Percentiles rank a stretch among this genome's conserved stretches.
Evolutionary conservation across 2,888 invertebrate species (phyloP).

Genomic region (Netelia virgata): DNA sequence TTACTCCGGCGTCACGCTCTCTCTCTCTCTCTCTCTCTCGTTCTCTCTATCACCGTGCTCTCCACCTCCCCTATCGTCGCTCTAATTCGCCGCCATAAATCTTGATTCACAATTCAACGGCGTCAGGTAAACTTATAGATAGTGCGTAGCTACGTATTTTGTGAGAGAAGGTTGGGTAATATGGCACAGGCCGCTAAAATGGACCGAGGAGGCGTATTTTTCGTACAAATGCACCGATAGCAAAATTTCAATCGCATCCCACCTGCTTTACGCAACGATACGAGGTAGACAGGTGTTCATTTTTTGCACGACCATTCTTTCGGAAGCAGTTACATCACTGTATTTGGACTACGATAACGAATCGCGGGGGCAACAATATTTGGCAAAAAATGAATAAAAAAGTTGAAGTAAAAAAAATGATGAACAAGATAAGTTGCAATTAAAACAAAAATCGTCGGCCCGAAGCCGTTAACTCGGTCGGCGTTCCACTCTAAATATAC

Average conservation of each 20-base stretch:
- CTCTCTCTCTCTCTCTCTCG: slow-evolving; percentile 31
- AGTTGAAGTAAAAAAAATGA: too few species aligned
- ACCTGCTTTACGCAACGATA: slow-evolving; percentile 24
- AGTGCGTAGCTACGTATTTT: neutral
- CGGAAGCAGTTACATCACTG: too few species aligned
- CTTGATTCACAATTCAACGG: slow-evolving; percentile 70
- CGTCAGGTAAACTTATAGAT: slow-evolving; percentile 36
- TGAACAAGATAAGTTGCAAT: too few species aligned
- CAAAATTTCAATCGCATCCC: slow-evolving; percentile 11
- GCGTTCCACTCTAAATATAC: too few species aligned
- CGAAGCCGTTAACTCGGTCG: too few species aligned
- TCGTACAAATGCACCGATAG: too few species aligned
- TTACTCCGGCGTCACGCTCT: slow-evolving; percentile 68
- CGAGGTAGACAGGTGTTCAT: neutral
- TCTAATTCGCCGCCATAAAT: slow-evolving; percentile 76
- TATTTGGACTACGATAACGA: too few species aligned
- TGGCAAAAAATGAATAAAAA: neutral
- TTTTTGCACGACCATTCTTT: too few species aligned
- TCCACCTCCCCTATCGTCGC: slow-evolving; percentile 49
- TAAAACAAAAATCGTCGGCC: too few species aligned
- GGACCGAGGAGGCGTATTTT: too few species aligned
- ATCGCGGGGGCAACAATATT: slow-evolving; percentile 12
- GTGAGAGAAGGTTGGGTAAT: neutral
- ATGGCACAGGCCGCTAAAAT: too few species aligned
- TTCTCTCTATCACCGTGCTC: slow-evolving; percentile 12